Evolutionary conservation across 2,113 vertebrate genomes (phyloP), one percentile per base, ranked within the genome.

Genomic region (Apistogramma diplotaenia): DNA sequence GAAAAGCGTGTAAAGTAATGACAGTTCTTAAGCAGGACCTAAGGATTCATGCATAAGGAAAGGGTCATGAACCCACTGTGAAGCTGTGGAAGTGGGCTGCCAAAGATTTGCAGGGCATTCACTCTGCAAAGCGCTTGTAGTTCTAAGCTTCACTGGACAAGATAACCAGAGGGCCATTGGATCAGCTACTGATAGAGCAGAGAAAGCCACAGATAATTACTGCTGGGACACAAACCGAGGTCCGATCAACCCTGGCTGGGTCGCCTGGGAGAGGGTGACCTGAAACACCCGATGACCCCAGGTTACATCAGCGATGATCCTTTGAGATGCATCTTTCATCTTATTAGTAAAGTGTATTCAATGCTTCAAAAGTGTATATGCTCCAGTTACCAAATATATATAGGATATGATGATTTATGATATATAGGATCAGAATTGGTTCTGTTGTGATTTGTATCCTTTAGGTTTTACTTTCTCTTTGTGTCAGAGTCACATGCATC

Each of bases 211-310:
- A 0, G 40, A 43, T 43, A 6, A 3, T 25, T 43, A 40, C 35
- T 13, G 8, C 60, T 65, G 61, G 0, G 23, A 43, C n/a, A 8
- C 0, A 25, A 43, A 43, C 25, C 6, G 37, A 43, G 21, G 21
- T 43, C 21, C 25, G 21, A 65, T 25, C 61, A 18, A 11, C 13
- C 61, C 8, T 0, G 61, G 4, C 15, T 18, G 37, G 3, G 21
- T 65, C 9, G 21, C 0, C 12, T 43, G 13, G 23, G 0, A 62
- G 7, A 62, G 12, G 0, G n/a, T 40, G 23, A 65, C 21, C 37
- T 21, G 10, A 25, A 62, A 43, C 21, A 43, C 37, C 37, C n/a
- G 3, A 23, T 16, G 33, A 40, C 0, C 7, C 4, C 35, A 62
- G 60, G 35, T 62, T 40, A 62, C 60, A 40, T 62, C 35, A 40